Base-by-base conservation (phyloP, 64 coral and sea anemone genomes). In the Actinia equina region DNA sequence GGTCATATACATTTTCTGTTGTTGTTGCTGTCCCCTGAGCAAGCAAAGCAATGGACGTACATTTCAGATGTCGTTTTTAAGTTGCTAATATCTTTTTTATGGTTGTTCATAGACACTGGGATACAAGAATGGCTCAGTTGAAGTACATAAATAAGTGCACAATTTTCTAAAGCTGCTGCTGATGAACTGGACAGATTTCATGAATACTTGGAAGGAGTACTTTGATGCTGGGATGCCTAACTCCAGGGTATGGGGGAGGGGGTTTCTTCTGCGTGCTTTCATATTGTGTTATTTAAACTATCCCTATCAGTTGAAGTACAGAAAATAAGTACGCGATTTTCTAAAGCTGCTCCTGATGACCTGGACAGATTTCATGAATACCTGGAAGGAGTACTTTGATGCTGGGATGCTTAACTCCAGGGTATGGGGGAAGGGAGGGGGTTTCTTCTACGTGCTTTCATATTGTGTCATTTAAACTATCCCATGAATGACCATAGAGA, bases 131-230 rank as follows among this genome's bases (percentile, higher is more conserved):
- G 94, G 94, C 87, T 65, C 53, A 44, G 82, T 96, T 78, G 94
- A 96, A 85, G 86, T 93, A 77, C 94, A 96, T 59, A 37, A 37
- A 90, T 96, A 52, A 96, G 80, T 71, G 64, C 60, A 79, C 53
- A 43, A 19, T 96, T 93, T 79, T 83, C 94, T 65, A 88, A 77
- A 8, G 88, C 88, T 17, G 85, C 91, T 44, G 84, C 88, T 45
- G 94, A 96, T 88, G 91, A 96, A 45, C 86, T 96, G 58, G 94
- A 96, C 71, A 80, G 88, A 82, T 96, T 96, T 88, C 59, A 83
- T 49, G 81, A 78, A 25, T 96, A 90, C 71, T 62, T 93, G 16
- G 88, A 88, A 74, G 63, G 63, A 69, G 69, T 8, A 27, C 69
- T 74, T 74, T 74, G 69, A 74, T 57, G 11, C 55, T 57, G 11